Evolutionary conservation across 2,797 vertebrate species (phyloP).

Genomic region (Sciurus vulgaris): DNA sequence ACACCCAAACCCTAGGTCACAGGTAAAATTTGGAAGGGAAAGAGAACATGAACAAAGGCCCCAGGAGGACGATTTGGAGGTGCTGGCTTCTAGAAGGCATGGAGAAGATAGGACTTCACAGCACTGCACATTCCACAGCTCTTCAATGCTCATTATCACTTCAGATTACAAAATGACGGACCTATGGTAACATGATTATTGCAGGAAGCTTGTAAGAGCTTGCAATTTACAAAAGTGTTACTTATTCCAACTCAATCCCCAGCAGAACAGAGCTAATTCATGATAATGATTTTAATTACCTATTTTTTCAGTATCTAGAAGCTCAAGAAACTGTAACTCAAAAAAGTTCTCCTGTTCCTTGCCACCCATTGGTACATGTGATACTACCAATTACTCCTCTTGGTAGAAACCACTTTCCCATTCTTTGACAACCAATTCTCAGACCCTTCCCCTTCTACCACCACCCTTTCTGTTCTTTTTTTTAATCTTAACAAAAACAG

Average conservation of each 20-base stretch:
- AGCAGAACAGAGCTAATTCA: conserved; percentile 10
- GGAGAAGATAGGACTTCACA: background rate
- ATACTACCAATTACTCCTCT: background rate
- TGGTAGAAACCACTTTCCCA: background rate
- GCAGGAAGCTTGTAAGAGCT: background rate
- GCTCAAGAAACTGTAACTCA: background rate
- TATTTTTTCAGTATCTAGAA: conserved; percentile 35
- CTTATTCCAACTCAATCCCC: background rate
- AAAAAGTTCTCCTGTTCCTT: too few species aligned
- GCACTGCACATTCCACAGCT: background rate
- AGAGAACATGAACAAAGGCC: background rate
- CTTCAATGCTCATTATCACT: background rate
- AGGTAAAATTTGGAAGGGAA: background rate
- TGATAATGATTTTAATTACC: too few species aligned
- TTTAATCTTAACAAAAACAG: too few species aligned
- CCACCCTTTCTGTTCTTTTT: too few species aligned
- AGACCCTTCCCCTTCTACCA: too few species aligned
- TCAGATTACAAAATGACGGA: background rate
- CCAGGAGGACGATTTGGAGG: background rate
- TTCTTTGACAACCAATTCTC: background rate
- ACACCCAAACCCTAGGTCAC: background rate
- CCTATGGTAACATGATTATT: background rate
- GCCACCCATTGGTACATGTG: too few species aligned
- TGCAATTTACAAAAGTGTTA: too few species aligned
- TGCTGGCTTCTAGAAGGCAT: background rate